Evolutionary conservation across 2,888 invertebrate genomes (phyloP).

Genomic region (Thalpophila matura): DNA sequence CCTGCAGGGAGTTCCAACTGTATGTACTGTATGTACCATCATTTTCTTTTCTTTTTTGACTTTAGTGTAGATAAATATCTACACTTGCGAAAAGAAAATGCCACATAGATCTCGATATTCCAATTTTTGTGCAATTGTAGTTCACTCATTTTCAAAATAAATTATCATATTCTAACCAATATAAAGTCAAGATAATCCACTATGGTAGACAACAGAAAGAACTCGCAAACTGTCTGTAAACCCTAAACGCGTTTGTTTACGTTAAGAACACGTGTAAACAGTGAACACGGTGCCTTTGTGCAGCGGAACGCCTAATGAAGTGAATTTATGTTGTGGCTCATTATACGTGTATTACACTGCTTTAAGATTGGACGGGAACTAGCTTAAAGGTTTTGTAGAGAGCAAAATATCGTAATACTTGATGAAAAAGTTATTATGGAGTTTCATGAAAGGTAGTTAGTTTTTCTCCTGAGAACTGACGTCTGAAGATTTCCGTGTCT

Average conservation of each 20-base stretch:
- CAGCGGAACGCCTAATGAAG: conserved; percentile 66
- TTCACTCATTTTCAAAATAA: too few relatives aligned
- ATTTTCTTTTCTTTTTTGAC: too few relatives aligned
- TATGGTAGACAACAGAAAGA: conserved; percentile 14
- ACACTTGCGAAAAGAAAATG: too few relatives aligned
- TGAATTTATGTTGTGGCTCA: conserved; percentile 70
- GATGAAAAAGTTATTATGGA: neutral
- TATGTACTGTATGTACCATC: too few relatives aligned
- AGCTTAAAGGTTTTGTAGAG: conserved; percentile 6
- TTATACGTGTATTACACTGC: conserved; percentile 59
- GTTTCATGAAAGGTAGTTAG: too few relatives aligned
- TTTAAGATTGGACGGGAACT: conserved; percentile 19
- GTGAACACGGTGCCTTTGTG: conserved; percentile 62
- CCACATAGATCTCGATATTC: too few relatives aligned
- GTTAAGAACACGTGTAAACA: conserved; percentile 51
- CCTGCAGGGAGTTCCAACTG: too few relatives aligned
- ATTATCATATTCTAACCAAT: too few relatives aligned
- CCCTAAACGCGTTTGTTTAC: conserved; percentile 45
- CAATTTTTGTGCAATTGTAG: too few relatives aligned
- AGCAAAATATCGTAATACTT: neutral
- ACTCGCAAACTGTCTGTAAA: conserved; percentile 19
- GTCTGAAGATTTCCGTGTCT: too few relatives aligned
- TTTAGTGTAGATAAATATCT: too few relatives aligned
- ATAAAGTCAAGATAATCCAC: neutral
- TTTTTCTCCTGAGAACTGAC: too few relatives aligned